Evolutionary conservation across 2,113 vertebrate species (phyloP).

Genomic region (Pelvicachromis taeniatus): DNA sequence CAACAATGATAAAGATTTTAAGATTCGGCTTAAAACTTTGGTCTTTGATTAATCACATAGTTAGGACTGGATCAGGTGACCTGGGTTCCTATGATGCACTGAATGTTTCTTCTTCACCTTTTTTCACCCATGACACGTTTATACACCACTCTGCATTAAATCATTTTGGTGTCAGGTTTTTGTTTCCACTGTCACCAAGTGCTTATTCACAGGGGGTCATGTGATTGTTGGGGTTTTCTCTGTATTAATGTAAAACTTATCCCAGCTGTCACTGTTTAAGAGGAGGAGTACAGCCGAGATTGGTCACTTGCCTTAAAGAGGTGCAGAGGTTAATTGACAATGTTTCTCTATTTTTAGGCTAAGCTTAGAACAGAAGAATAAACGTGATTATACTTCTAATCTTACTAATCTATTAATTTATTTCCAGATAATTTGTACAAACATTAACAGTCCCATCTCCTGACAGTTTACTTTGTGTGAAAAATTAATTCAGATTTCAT

Average conservation of each 20-base stretch:
- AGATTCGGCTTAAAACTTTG: neutral
- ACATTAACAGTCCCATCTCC: neutral
- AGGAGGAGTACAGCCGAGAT: neutral
- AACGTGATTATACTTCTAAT: neutral
- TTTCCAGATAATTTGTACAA: neutral
- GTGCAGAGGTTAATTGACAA: neutral
- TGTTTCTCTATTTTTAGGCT: neutral
- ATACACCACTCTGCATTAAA: too few species aligned
- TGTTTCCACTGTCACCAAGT: neutral
- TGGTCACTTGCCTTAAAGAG: neutral
- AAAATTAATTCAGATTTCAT: neutral
- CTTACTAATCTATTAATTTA: neutral
- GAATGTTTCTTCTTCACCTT: too few species aligned
- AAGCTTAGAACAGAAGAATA: neutral
- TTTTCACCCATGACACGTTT: too few species aligned
- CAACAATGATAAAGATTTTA: neutral
- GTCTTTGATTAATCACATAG: neutral
- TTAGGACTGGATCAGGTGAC: neutral
- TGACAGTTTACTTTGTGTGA: neutral
- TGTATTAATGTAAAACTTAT: neutral
- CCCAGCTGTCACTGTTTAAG: neutral
- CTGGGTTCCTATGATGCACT: neutral
- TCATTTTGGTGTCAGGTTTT: neutral
- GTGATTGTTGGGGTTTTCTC: neutral
- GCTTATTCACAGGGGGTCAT: neutral